Base-by-base conservation (phyloP, 2,797 vertebrate species). In the Ispidina lecontei region DNA sequence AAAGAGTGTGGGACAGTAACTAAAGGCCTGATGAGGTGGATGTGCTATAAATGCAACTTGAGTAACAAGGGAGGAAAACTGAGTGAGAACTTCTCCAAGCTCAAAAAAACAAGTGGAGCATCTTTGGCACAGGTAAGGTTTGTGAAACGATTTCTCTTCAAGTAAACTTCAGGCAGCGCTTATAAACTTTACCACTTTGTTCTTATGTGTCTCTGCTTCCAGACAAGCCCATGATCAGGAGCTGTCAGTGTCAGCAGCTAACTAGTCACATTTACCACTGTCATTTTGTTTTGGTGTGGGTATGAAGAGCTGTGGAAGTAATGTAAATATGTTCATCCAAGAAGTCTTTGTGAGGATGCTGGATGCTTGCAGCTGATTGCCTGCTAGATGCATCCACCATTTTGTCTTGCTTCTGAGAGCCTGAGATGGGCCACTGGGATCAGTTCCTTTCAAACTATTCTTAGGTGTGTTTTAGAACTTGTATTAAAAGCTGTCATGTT, bases 31-130 rank as follows among this genome's bases (percentile, higher is more conserved):
- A 98, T 97, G 74, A 97, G 97, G 28, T 99, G 98, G 99, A 98
- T 97, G 68, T 99, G 99, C 97, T 99, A 99, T 96, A 99, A 99
- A 75, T 99, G 99, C 96, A 98, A 97, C 16, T 99, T 98, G 3
- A 97, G 97, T 87, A 98, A 94, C 90, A 98, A 98, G 92, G 98
- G 97, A 43, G 98, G 98, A 43, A 98, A 98, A 84, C 90, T 97
- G 9, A 97, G 96, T 7, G 98, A 98, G 83, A 91, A 92, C 56
- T 91, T 96, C 26, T 74, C 94, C 1, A 97, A 98, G 47, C 67
- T 95, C 8, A 98, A 97, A 49, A 98, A 98, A 80, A 96, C 97
- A 51, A 97, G 96, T 25, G 97, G 91, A 73, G 91, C 97, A 4
- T 98, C 98, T 26, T 95, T 99, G 58, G 98, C 98, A 47, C 98